Evolutionary conservation across 2,113 vertebrate species (phyloP), one percentile per base, ranked within the genome.

Genomic region (Etheostoma cragini): DNA sequence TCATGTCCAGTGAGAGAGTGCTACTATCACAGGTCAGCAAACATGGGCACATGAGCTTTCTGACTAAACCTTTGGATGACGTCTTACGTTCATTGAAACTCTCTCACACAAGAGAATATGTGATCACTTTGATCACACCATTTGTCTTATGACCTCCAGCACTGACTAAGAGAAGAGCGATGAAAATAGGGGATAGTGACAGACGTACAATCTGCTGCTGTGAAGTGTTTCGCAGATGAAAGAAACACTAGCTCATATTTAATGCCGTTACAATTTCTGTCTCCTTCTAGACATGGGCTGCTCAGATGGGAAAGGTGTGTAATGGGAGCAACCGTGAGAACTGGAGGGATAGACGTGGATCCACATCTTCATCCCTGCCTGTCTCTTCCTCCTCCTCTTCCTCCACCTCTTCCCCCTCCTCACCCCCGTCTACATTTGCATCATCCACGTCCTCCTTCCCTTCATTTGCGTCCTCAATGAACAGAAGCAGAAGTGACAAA

Each of bases 291-390:
- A 76, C 74, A 1, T 91, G 93, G 91, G 86, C 71, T 33, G 52
- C 82, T 46, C 93, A 91, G 66, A 87, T 38, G 38, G 94, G 89
- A 16, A 92, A 90, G 61, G 15, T 66, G 46, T 89, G 14, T 2
- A 94, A 91, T 2, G 93, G 95, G 24, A 96, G 95, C 3, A 54
- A 95, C 84, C 94, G 94, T 1, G 93, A 93, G 30, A 96, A 96
- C 93, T 96, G 95, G 95, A 88, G 95, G 72, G 93, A 96, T 63
- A 85, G 95, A 88, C 87, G 89, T 46, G 93, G 92, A 33, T 94
- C 94, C 8, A 14, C 82, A 15, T 86, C 94, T 47, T 89, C 91
- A 19, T 84, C 76, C 14, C 62, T 88, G 38, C 84, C 80, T 11
- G 68, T 81, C 30, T 86, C 81, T 22, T 81, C 79, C 10, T 80